A percentile compares a stretch with the other conserved stretches of the same genome.
Conservation (phyloP, 2,888 invertebrate genomes). For the Aricia artaxerxes region DNA sequence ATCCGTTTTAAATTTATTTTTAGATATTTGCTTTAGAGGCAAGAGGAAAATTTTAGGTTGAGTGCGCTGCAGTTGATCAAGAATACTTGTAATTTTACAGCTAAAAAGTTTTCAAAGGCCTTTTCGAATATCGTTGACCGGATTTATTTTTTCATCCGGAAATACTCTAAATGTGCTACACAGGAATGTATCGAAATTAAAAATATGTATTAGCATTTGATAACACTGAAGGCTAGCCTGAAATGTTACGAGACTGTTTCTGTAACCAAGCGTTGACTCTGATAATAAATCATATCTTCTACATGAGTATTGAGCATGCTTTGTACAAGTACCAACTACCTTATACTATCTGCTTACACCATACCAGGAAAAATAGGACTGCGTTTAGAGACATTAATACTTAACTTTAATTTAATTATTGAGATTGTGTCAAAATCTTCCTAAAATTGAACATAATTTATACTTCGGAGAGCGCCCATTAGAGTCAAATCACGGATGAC, state of each 20-base stretch:
- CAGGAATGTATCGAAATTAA: background rate
- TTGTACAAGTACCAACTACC: too few relatives aligned
- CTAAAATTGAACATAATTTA: too few relatives aligned
- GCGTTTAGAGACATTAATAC: too few relatives aligned
- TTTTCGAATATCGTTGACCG: slow-evolving; percentile 21
- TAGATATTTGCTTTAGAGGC: background rate
- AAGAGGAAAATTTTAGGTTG: background rate
- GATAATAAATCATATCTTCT: background rate
- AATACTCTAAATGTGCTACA: slow-evolving; percentile 8
- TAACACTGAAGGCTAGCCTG: background rate
- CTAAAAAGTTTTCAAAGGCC: slow-evolving; percentile 2
- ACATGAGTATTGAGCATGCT: too few relatives aligned
- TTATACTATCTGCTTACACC: too few relatives aligned
- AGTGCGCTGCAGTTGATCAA: slow-evolving; percentile 17
- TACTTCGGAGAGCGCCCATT: too few relatives aligned
- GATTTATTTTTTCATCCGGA: slow-evolving; percentile 6
- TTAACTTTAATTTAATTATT: too few relatives aligned
- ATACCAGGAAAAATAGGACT: too few relatives aligned
- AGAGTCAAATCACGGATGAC: background rate
- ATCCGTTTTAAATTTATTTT: slow-evolving; percentile 8
- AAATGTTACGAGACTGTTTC: background rate
- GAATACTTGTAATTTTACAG: slow-evolving; percentile 24
- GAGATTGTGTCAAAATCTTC: too few relatives aligned
- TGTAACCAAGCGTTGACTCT: background rate
- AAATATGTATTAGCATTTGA: background rate